A percentile compares a stretch with the other conserved stretches of the same genome.
phyloP scores from a whole-genome alignment of 2,888 invertebrate species.

The Galerucella pusilla region DNA sequence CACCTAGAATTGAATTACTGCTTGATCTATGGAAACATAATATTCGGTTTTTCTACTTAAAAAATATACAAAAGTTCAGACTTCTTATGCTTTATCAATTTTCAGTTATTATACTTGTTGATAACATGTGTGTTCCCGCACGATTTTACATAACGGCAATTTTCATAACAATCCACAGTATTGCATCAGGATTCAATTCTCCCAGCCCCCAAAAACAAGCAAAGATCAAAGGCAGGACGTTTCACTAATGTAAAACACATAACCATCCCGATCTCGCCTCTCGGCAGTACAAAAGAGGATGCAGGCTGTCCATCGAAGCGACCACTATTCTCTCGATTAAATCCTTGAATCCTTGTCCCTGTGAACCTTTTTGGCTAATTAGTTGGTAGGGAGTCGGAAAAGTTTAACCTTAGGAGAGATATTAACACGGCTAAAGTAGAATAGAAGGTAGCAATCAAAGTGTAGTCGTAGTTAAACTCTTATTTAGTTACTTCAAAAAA shows the following conservation, averaged over 20 bases:
- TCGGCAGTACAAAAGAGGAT: neutral
- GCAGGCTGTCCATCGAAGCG: slow-evolving; percentile 7
- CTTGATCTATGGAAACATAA: too few species aligned
- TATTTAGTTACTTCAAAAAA: neutral
- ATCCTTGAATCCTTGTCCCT: neutral
- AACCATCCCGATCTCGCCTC: neutral
- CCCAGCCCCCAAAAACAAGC: neutral
- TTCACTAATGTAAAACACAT: neutral
- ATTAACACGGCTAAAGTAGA: neutral
- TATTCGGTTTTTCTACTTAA: too few species aligned
- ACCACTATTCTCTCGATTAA: neutral
- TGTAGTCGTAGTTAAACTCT: neutral
- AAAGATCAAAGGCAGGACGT: neutral
- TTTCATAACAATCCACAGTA: neutral
- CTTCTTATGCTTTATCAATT: too few species aligned
- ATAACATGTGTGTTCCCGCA: neutral
- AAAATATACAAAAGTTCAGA: too few species aligned
- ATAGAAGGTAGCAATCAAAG: neutral
- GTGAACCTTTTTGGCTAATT: slow-evolving; percentile 15
- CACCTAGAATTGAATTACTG: too few species aligned
- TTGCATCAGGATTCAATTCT: neutral
- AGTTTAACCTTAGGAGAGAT: neutral
- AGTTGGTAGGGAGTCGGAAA: neutral
- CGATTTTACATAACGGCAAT: neutral
- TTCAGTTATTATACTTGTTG: too few species aligned